Evolutionary conservation across 2,888 invertebrate genomes (phyloP), one percentile per base, ranked within the genome.

Genomic region (Caenorhabditis afra): DNA sequence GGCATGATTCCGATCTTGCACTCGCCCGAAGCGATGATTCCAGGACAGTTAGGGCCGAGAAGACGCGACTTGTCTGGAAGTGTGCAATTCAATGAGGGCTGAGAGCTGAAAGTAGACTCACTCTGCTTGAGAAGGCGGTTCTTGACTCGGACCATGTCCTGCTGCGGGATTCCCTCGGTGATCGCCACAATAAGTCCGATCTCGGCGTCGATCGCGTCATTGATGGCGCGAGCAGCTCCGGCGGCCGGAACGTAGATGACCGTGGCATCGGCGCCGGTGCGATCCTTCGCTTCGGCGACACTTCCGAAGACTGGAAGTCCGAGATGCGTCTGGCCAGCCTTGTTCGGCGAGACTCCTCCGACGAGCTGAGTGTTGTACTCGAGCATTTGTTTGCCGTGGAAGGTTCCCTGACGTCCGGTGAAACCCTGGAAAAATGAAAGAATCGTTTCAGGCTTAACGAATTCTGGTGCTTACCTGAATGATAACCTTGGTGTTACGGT

Each of bases 1-100:
- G 99, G 99, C 99, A 99, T 99, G 90, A 99, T 99, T 79, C 99
- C 99, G 91, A 99, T 99, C 93, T 99, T 99, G 92, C 99, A 99
- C 84, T 92, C 91, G 44, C 91, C 92, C 39, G 92, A 92, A 94
- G 96, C 96, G 90, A 99, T 99, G 90, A 99, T 96, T 83, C 99
- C 99, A 3, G 99, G 99, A 91, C 99, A 99, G 92, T 99, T 99
- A 45, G 99, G 99, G 0, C 99, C 99, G 83, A 99, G 94, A 49
- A 99, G 93, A 62, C 99, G 93, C 1, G 95, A 95, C 91, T 96
- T 97, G 73, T 74, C 81, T 81, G 53, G 0, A 70, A 70, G 41
- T 10, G n/a, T n/a, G n/a, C n/a, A n/a, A n/a, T n/a, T n/a, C n/a
- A n/a, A n/a, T n/a, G n/a, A n/a, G n/a, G n/a, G n/a, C n/a, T n/a